Conservation (phyloP, 2,888 invertebrate species). For the Diaprepes abbreviatus region DNA sequence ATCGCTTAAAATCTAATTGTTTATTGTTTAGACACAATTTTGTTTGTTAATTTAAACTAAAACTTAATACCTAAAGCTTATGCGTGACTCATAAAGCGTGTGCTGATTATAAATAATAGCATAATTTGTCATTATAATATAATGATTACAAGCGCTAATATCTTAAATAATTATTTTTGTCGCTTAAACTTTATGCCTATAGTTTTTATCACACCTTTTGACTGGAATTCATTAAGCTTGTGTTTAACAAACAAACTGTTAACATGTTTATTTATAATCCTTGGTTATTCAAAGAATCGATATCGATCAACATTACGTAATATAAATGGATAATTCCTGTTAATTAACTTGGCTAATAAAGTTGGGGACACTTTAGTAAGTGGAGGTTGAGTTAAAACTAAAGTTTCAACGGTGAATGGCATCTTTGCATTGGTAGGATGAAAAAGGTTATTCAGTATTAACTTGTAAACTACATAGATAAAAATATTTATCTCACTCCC, state of each 20-base stretch:
- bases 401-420: too few species aligned
- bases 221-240: slow-evolving; percentile 10
- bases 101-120: background rate
- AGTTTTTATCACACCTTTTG: slow-evolving; percentile 6
- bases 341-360: too few species aligned
- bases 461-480: too few species aligned
- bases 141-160: slow-evolving; percentile 2
- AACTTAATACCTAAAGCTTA: background rate
- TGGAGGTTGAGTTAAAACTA: too few species aligned
- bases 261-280: slow-evolving; percentile 6
- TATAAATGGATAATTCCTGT: background rate
- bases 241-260: slow-evolving; percentile 12
- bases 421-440: too few species aligned
- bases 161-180: slow-evolving; percentile 3
- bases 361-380: too few species aligned
- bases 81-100: slow-evolving; percentile 9
- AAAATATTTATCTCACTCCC: too few species aligned
- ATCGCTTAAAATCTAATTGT: too few species aligned
- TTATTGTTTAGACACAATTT: background rate
- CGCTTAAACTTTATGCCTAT: background rate
- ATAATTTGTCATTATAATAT: slow-evolving; percentile 9
- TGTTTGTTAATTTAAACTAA: background rate
- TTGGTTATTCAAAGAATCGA: background rate
- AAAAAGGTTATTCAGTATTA: too few species aligned
- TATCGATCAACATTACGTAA: background rate